phyloP scores from a whole-genome alignment of 2,888 invertebrate species.

The Amphipoea oculea region DNA sequence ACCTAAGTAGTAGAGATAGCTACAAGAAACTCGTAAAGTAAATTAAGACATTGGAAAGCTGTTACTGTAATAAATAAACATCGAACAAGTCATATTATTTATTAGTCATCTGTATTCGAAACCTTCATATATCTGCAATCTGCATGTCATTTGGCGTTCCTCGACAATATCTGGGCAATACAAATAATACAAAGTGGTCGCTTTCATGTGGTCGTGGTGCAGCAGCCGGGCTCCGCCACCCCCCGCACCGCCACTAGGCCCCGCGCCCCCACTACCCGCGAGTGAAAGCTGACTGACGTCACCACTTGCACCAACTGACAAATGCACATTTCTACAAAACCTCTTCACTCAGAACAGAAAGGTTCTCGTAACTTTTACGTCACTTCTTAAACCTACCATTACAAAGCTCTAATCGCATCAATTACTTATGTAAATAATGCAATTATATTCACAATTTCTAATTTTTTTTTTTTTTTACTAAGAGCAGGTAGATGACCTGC shows the following conservation, averaged over 20 bases:
- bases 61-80: conserved; percentile 16
- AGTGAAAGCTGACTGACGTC: conserved; percentile 86
- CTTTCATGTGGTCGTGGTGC: conserved; percentile 84
- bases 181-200: conserved; percentile 73
- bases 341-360: conserved; percentile 55
- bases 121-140: conserved; percentile 33
- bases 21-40: conserved; percentile 2
- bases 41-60: conserved; percentile 26
- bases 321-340: conserved; percentile 66
- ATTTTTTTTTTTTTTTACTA: conserved; percentile 16
- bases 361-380: conserved; percentile 24
- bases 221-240: conserved; percentile 66
- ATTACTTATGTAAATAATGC: conserved; percentile 34
- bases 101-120: conserved; percentile 30
- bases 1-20: background rate
- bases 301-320: conserved; percentile 77
- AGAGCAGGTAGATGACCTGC: conserved; percentile 37
- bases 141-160: conserved; percentile 54
- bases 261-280: conserved; percentile 52
- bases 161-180: conserved; percentile 65
- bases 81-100: background rate
- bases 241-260: background rate
- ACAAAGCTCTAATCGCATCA: conserved; percentile 33
- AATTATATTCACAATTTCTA: conserved; percentile 34
- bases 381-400: conserved; percentile 4